Evolutionary conservation across 2,888 invertebrate genomes (phyloP).

Genomic region (Tanytarsus gracilentus): DNA sequence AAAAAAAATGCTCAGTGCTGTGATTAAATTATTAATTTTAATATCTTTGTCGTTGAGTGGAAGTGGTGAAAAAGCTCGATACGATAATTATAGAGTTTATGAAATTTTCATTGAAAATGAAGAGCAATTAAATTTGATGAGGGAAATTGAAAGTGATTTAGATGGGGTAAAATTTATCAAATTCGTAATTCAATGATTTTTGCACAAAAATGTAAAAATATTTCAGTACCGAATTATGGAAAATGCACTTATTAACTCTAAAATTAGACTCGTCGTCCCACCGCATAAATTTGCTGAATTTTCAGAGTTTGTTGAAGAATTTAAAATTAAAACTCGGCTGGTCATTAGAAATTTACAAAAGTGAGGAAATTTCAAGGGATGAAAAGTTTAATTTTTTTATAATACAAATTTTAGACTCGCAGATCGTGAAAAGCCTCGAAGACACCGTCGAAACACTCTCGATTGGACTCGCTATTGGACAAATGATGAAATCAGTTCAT

Average conservation of each 20-base stretch:
- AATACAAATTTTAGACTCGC: not conserved
- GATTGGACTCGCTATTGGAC: conserved; percentile 37
- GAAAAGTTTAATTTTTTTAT: not conserved
- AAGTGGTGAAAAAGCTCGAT: conserved; percentile 1
- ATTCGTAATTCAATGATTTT: not conserved
- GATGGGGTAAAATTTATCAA: not conserved
- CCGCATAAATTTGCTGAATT: conserved; percentile 22
- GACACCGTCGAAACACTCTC: conserved; percentile 26
- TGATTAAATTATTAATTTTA: not conserved
- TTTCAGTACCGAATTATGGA: not conserved
- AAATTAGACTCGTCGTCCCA: not conserved
- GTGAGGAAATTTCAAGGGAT: not conserved
- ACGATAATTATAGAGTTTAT: not conserved
- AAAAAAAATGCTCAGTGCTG: not conserved
- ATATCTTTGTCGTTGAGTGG: not conserved
- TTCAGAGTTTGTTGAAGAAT: conserved; percentile 5
- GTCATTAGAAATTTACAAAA: conserved; percentile 3
- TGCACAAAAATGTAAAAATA: not conserved
- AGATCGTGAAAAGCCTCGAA: conserved; percentile 21
- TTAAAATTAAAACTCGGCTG: not conserved
- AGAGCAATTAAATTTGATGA: not conserved
- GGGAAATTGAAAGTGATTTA: not conserved
- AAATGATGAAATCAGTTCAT: conserved; percentile 46
- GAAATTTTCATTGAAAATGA: not conserved
- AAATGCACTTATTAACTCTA: not conserved